Conservation (phyloP, 2,888 invertebrate species). For the Agrilus biguttatus region DNA sequence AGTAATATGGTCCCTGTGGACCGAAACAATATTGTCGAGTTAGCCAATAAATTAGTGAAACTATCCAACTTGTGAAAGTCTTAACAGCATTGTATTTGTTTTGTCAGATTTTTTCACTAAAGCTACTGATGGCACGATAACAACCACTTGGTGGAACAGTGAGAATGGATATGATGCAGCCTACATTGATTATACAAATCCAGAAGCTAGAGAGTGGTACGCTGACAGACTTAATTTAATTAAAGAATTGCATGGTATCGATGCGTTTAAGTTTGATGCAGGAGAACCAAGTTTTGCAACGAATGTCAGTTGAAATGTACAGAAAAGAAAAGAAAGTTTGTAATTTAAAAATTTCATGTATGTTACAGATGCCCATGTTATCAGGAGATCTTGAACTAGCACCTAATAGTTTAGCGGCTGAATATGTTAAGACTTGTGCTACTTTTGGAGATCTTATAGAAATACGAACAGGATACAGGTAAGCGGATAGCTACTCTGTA, state of each 20-base stretch:
- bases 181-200: constrained; percentile 60
- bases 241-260: constrained; percentile 46
- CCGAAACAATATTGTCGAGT: too few relatives aligned
- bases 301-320: constrained; percentile 26
- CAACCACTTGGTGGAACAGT: constrained; percentile 39
- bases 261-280: constrained; percentile 70
- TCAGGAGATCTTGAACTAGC: constrained; percentile 38
- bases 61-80: too few relatives aligned
- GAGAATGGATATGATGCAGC: constrained; percentile 38
- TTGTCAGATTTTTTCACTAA: constrained; percentile 35
- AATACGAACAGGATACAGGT: constrained; percentile 55
- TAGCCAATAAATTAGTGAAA: too few relatives aligned
- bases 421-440: constrained; percentile 41
- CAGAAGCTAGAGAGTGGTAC: constrained; percentile 47
- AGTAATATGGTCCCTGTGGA: too few relatives aligned
- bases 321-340: neutral
- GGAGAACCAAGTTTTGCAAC: constrained; percentile 61
- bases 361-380: constrained; percentile 36
- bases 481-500: constrained; percentile 2
- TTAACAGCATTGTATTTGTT: too few relatives aligned
- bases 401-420: constrained; percentile 40
- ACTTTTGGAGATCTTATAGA: constrained; percentile 51
- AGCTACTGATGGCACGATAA: constrained; percentile 35
- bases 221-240: constrained; percentile 36
- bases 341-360: neutral